phyloP scores from a whole-genome alignment of 2,113 vertebrate genomes.

The Beaufortia kweichowensis region DNA sequence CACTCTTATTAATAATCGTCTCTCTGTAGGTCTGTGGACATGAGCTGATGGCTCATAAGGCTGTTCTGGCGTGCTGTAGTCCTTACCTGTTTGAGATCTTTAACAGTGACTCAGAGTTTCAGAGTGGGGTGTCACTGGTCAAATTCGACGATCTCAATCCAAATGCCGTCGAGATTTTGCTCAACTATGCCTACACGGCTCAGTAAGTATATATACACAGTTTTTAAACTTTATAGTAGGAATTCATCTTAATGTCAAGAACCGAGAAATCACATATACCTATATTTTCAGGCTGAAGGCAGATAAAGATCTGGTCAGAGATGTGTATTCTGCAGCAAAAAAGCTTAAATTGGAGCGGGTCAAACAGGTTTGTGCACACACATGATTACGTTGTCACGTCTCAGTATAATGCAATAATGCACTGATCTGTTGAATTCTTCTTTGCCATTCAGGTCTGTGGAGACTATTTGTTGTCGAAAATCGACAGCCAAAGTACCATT shows the following conservation, averaged over 20 bases:
- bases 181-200: constrained; percentile 98
- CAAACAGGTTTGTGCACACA: constrained; percentile 80
- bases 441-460: constrained; percentile 84
- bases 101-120: constrained; percentile 88
- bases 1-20: background rate
- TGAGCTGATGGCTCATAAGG: constrained; percentile 93
- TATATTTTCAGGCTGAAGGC: constrained; percentile 85
- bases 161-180: constrained; percentile 91
- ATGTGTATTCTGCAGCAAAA: constrained; percentile 96
- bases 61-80: constrained; percentile 95
- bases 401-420: no score
- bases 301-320: constrained; percentile 92
- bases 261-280: background rate
- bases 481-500: constrained; percentile 90
- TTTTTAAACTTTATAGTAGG: background rate
- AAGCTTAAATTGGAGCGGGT: constrained; percentile 95
- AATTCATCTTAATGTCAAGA: background rate
- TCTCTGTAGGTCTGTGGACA: constrained; percentile 87
- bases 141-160: constrained; percentile 96
- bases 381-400: background rate
- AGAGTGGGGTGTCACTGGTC: constrained; percentile 86
- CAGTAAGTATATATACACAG: constrained; percentile 79
- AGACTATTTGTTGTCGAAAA: constrained; percentile 93
- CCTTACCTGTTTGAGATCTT: constrained; percentile 98
- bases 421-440: background rate